These are phyloP conservation scores for Lycocerus yunnanus DNA, from an alignment of 2,888 invertebrate species.

Conservation along the genomic window DNA sequence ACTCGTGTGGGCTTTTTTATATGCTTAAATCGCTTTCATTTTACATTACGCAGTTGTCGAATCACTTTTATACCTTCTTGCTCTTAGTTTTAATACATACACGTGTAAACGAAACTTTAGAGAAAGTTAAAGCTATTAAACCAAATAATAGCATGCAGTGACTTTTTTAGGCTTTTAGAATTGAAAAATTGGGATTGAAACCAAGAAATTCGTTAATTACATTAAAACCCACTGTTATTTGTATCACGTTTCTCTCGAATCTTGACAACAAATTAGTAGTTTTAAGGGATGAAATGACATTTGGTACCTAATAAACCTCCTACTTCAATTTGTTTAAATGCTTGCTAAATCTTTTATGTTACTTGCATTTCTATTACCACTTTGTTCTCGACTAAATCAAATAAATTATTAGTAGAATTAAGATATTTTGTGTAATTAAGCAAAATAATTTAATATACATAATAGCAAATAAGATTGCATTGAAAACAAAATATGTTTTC, in stretches of 20 bases:
- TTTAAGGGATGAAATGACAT: background rate
- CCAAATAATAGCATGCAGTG: background rate
- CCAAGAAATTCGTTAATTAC: background rate
- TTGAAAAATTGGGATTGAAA: background rate
- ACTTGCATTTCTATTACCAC: background rate
- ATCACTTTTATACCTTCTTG: background rate
- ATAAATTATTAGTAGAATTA: background rate
- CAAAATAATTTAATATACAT: no score
- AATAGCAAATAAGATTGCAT: no score
- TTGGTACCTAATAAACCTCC: background rate
- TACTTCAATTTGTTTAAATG: background rate
- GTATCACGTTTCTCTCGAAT: background rate
- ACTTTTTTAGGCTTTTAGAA: background rate
- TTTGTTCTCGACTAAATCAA: background rate
- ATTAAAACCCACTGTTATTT: background rate
- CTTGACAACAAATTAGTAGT: background rate
- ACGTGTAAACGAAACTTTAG: background rate
- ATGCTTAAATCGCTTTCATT: background rate
- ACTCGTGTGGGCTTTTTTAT: background rate
- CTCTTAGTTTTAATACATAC: background rate
- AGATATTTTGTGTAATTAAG: background rate
- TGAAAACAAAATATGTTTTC: no score
- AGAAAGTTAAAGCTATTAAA: background rate
- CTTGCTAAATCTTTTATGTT: background rate
- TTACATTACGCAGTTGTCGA: background rate